These are phyloP conservation scores for Rhinogobio ventralis DNA, from an alignment of 2,797 vertebrate genomes.

Conservation along the genomic window DNA sequence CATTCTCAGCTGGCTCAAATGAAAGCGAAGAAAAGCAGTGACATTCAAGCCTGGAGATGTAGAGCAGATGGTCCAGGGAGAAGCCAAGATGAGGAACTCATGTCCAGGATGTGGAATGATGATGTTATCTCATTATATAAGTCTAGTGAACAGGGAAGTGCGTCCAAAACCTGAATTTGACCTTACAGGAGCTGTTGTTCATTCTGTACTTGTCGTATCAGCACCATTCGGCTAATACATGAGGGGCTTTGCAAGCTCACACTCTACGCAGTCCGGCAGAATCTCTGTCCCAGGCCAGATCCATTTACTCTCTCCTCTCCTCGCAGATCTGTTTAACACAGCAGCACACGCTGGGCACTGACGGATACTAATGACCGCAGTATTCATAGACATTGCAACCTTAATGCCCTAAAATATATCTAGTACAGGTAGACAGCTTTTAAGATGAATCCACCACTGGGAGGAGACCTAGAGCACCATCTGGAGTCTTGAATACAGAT, in stretches of 20 bases:
- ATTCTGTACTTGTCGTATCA: background rate
- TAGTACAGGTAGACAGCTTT: conserved; percentile 46
- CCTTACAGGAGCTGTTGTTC: background rate
- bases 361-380: conserved; percentile 47
- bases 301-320: conserved; percentile 11
- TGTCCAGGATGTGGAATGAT: conserved; percentile 34
- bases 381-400: conserved; percentile 42
- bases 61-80: conserved; percentile 53
- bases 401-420: conserved; percentile 52
- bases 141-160: conserved; percentile 19
- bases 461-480: conserved; percentile 30
- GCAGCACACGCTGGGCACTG: conserved; percentile 28
- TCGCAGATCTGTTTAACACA: conserved; percentile 37
- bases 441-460: conserved; percentile 4
- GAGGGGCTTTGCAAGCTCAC: background rate
- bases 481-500: conserved; percentile 7
- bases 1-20: conserved; percentile 46
- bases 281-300: conserved; percentile 23
- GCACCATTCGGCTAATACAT: background rate
- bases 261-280: background rate
- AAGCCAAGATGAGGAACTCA: conserved; percentile 22
- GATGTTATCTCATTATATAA: conserved; percentile 24
- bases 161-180: conserved; percentile 1
- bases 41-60: conserved; percentile 43
- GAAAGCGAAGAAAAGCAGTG: conserved; percentile 31